Evolutionary conservation across 1,140 invertebrate species (phyloP).

Genomic region (Anastrepha obliqua): DNA sequence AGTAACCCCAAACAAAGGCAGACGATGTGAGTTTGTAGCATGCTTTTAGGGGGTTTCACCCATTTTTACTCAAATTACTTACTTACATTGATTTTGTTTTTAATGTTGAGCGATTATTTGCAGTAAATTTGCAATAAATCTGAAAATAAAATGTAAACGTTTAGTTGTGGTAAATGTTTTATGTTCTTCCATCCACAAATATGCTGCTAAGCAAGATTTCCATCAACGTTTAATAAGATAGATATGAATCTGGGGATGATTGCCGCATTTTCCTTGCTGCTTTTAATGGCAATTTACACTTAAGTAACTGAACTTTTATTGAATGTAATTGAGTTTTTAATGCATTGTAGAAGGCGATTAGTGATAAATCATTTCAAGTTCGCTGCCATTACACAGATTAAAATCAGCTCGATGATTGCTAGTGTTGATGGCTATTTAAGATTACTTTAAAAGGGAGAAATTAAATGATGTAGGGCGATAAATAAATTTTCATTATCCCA

Average conservation of each 20-base stretch:
- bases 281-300: constrained; percentile 47
- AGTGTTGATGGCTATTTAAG: not conserved
- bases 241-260: constrained; percentile 17
- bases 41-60: constrained; percentile 6
- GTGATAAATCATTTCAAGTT: not conserved
- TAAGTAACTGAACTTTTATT: constrained; percentile 39
- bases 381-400: constrained; percentile 5
- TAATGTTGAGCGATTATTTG: constrained; percentile 49
- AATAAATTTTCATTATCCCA: too few species aligned
- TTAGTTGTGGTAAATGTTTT: constrained; percentile 45
- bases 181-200: constrained; percentile 1
- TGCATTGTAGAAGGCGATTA: not conserved
- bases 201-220: not conserved
- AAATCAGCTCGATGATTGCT: constrained; percentile 20
- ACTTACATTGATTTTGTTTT: constrained; percentile 9
- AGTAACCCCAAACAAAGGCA: not conserved
- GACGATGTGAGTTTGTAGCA: not conserved
- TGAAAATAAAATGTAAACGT: not conserved
- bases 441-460: not conserved
- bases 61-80: not conserved
- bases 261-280: not conserved
- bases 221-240: constrained; percentile 39
- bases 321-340: constrained; percentile 48
- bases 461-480: not conserved
- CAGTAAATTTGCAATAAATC: constrained; percentile 50